Percentiles rank a stretch among this genome's conserved stretches.
Conservation (phyloP, 64 coral and sea anemone genomes). For the Montipora efflorescens region DNA sequence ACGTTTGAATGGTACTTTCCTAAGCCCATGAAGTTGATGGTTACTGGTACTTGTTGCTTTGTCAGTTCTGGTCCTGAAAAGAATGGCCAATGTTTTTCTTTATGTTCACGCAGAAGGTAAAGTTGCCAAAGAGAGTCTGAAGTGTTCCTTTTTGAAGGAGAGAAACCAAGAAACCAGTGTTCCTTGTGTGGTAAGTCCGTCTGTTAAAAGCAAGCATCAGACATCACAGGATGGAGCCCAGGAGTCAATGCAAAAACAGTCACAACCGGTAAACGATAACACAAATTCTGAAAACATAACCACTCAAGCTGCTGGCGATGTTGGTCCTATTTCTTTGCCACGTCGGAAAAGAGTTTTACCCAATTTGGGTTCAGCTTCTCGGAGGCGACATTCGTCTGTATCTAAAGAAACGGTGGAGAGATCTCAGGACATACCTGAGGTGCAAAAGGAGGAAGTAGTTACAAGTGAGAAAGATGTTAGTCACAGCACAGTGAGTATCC, state of each 20-base stretch:
- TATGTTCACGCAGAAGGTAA: neutral
- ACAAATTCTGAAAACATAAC: neutral
- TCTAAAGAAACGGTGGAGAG: conserved; percentile 35
- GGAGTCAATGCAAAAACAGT: conserved; percentile 1
- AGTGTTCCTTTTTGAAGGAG: conserved; percentile 18
- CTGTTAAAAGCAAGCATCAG: conserved; percentile 10
- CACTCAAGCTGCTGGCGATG: neutral
- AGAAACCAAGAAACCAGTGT: neutral
- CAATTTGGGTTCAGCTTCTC: conserved; percentile 31
- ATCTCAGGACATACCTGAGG: neutral
- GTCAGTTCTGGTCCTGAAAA: too few relatives aligned
- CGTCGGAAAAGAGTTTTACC: conserved; percentile 40
- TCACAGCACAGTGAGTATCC: neutral
- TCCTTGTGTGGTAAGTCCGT: neutral
- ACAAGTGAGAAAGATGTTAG: neutral
- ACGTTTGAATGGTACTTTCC: too few relatives aligned
- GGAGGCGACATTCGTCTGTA: conserved; percentile 16
- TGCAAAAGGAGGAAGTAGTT: neutral
- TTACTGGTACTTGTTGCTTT: too few relatives aligned
- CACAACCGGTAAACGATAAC: neutral
- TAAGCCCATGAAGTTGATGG: too few relatives aligned
- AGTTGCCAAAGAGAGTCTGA: neutral
- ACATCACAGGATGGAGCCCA: neutral
- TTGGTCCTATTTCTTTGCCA: neutral
- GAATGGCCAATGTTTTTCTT: neutral